Percentiles rank a stretch among this genome's conserved stretches.
Evolutionary conservation across 2,888 invertebrate species (phyloP).

Genomic region (Aplocera efformata): DNA sequence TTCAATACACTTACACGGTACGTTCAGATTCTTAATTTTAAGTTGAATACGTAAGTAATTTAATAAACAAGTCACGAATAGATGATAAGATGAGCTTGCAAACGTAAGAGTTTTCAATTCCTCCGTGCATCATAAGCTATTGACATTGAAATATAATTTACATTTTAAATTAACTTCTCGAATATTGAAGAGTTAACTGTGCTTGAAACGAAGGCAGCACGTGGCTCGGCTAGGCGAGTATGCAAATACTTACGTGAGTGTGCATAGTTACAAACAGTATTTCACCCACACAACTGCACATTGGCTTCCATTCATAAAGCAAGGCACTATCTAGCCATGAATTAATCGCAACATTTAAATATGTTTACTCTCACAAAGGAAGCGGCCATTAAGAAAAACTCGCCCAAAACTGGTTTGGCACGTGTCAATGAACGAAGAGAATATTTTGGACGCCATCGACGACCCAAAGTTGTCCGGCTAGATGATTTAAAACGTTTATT

Average conservation of each 20-base stretch:
- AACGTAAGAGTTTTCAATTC: slow-evolving; percentile 45
- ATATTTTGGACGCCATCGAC: slow-evolving; percentile 70
- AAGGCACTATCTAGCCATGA: slow-evolving; percentile 76
- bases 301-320: slow-evolving; percentile 75
- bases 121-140: slow-evolving; percentile 48
- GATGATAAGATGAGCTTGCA: slow-evolving; percentile 34
- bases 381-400: slow-evolving; percentile 78
- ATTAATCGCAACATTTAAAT: slow-evolving; percentile 81
- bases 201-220: slow-evolving; percentile 61
- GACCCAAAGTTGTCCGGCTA: slow-evolving; percentile 52
- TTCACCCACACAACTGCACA: slow-evolving; percentile 56
- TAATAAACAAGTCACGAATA: slow-evolving; percentile 4
- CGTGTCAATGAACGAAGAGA: slow-evolving; percentile 79
- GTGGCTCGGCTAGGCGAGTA: slow-evolving; percentile 68
- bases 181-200: slow-evolving; percentile 75
- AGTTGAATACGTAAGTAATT: no score
- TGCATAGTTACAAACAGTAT: slow-evolving; percentile 38
- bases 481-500: slow-evolving; percentile 73
- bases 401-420: slow-evolving; percentile 75
- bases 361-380: slow-evolving; percentile 78
- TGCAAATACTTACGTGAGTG: slow-evolving; percentile 60
- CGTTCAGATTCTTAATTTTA: no score
- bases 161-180: slow-evolving; percentile 70
- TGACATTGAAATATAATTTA: slow-evolving; percentile 69
- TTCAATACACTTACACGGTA: no score